Conservation (phyloP, 2,797 vertebrate genomes). For the Microcaecilia unicolor region DNA sequence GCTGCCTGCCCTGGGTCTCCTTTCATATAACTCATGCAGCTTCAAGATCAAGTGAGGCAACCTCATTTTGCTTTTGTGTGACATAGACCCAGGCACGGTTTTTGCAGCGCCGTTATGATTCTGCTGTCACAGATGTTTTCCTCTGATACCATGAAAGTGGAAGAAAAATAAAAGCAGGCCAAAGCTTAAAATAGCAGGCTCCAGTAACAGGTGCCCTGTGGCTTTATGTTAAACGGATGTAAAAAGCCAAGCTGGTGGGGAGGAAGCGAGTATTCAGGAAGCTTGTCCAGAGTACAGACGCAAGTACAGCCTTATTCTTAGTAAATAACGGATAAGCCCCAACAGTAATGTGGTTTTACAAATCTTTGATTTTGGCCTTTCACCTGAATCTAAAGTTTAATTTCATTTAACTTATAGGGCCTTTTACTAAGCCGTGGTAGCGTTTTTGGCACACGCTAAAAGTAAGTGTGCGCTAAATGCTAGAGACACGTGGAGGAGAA, state of each 20-base stretch:
- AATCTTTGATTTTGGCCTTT: too few species aligned
- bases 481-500: too few species aligned
- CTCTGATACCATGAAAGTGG: conserved; percentile 18
- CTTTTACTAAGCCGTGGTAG: too few species aligned
- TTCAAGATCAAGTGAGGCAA: conserved; percentile 18
- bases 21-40: conserved; percentile 6
- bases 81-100: too few species aligned
- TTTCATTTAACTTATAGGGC: too few species aligned
- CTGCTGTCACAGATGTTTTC: conserved; percentile 20
- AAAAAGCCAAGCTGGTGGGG: accelerated
- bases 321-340: conserved; percentile 4
- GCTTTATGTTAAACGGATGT: accelerated
- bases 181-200: conserved; percentile 4
- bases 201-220: neutral
- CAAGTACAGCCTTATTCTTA: neutral
- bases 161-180: neutral
- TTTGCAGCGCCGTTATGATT: conserved; percentile 26
- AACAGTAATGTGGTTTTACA: neutral
- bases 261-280: neutral
- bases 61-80: too few species aligned
- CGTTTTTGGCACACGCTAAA: too few species aligned
- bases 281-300: neutral
- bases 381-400: too few species aligned
- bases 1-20: too few species aligned
- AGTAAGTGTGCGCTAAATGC: too few species aligned